Conservation (phyloP, 2,113 vertebrate species). For the Sander lucioperca region DNA sequence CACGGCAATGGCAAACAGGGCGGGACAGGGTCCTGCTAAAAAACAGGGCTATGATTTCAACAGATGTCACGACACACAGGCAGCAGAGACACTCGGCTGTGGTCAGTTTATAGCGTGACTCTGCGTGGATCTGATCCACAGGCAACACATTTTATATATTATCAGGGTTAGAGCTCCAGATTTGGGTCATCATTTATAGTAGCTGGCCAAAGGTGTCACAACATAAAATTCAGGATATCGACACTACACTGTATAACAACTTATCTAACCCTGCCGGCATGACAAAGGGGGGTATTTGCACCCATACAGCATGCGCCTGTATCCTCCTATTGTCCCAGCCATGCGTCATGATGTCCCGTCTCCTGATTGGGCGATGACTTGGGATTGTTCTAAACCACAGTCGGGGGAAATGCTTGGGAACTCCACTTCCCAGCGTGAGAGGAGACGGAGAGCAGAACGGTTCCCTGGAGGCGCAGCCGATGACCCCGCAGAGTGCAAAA, state of each 20-base stretch:
- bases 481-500: constrained; percentile 94
- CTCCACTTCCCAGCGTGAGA: constrained; percentile 94
- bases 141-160: constrained; percentile 57
- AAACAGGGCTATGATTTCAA: constrained; percentile 68
- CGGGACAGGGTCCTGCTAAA: constrained; percentile 56
- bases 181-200: constrained; percentile 28
- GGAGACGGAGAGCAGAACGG: constrained; percentile 92
- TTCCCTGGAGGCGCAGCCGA: constrained; percentile 89
- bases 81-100: constrained; percentile 26
- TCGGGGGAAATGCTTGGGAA: constrained; percentile 94
- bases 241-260: constrained; percentile 35
- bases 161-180: constrained; percentile 16
- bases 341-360: constrained; percentile 89
- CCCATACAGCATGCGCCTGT: constrained; percentile 90
- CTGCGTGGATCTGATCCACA: constrained; percentile 47
- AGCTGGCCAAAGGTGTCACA: constrained; percentile 59
- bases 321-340: constrained; percentile 98
- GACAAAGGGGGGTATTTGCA: constrained; percentile 83
- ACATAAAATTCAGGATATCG: constrained; percentile 66
- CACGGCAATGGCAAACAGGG: constrained; percentile 71
- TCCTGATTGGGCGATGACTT: constrained; percentile 88
- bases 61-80: constrained; percentile 71
- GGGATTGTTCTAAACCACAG: constrained; percentile 93
- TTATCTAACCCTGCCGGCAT: constrained; percentile 40
- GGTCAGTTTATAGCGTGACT: constrained; percentile 58